Conservation (phyloP, 1,140 invertebrate species). For the Sitophilus oryzae region DNA sequence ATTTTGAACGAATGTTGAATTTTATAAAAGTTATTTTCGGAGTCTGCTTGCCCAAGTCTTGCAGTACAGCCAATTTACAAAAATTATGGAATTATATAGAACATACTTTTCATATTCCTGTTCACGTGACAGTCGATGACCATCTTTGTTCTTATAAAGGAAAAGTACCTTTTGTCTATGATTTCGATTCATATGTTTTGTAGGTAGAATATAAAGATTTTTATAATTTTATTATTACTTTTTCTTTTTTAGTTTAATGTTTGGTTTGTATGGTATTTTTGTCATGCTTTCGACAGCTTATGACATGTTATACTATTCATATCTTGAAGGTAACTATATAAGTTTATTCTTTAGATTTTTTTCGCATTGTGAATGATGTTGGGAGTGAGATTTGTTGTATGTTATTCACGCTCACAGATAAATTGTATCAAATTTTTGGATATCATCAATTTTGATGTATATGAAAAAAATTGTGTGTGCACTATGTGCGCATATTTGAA, state of each 20-base stretch:
- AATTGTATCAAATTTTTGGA: too few relatives aligned
- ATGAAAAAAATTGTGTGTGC: too few relatives aligned
- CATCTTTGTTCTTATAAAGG: constrained; percentile 27
- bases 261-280: neutral
- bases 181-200: constrained; percentile 23
- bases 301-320: too few relatives aligned
- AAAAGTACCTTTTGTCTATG: constrained; percentile 20
- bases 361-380: too few relatives aligned
- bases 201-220: constrained; percentile 26
- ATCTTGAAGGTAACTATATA: too few relatives aligned
- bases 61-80: constrained; percentile 24
- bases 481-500: too few relatives aligned
- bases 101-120: constrained; percentile 18
- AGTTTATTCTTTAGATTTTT: too few relatives aligned
- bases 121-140: constrained; percentile 19
- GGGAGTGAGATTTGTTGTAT: too few relatives aligned
- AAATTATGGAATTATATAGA: constrained; percentile 26
- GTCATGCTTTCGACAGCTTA: neutral
- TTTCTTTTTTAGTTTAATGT: too few relatives aligned
- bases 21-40: constrained; percentile 24
- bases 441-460: too few relatives aligned
- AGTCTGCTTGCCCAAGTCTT: constrained; percentile 29
- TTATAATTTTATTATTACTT: too few relatives aligned
- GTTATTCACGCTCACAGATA: too few relatives aligned
- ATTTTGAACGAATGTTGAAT: constrained; percentile 15